Conservation (phyloP, 2,113 vertebrate species). For the Planiliza haematocheilus region DNA sequence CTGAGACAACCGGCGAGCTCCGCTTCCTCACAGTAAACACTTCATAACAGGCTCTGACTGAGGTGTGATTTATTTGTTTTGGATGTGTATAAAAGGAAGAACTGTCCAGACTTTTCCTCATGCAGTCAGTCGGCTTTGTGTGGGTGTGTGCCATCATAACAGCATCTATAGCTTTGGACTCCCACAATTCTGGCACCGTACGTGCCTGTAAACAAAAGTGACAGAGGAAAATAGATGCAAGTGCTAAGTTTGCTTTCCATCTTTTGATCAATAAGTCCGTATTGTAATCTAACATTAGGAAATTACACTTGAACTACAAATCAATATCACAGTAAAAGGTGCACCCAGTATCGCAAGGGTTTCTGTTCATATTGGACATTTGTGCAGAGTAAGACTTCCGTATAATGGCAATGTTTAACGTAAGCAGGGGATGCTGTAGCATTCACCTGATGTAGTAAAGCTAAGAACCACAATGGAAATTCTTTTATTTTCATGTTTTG, state of each 20-base stretch:
- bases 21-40: slow-evolving; percentile 21
- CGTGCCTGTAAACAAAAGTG: background rate
- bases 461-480: too few species aligned
- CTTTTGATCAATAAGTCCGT: slow-evolving; percentile 22
- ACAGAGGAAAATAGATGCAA: background rate
- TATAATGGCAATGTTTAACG: background rate
- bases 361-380: background rate
- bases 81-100: slow-evolving; percentile 13
- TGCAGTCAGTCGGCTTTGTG: background rate
- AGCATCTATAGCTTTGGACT: background rate
- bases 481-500: too few species aligned
- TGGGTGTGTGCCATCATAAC: background rate
- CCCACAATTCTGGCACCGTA: background rate
- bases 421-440: too few species aligned
- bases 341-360: background rate
- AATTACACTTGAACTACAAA: slow-evolving; percentile 22
- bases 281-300: slow-evolving; percentile 23
- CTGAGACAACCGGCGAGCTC: slow-evolving; percentile 15
- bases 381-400: background rate
- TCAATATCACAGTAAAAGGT: background rate
- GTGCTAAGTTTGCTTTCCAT: background rate
- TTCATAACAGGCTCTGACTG: slow-evolving; percentile 32
- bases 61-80: slow-evolving; percentile 28
- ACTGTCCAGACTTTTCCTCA: background rate
- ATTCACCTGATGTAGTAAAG: too few species aligned